Evolutionary conservation across 2,113 vertebrate species (phyloP).

Genomic region (Choloepus hoffmanni): DNA sequence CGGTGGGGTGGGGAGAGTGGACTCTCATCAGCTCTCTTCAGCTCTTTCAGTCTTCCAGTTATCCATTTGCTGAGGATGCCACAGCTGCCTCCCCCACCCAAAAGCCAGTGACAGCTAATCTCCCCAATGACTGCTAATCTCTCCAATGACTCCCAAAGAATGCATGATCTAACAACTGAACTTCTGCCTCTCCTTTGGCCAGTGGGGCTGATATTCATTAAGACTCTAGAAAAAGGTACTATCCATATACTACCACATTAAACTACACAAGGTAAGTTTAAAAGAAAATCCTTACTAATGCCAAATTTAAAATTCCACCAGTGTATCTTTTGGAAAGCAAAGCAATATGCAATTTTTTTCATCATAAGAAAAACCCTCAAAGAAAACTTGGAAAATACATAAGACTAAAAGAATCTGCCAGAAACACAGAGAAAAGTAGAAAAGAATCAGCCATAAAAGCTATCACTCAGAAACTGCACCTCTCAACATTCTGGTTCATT

Average conservation of each 20-base stretch:
- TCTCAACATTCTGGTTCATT: not conserved
- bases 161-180: not conserved
- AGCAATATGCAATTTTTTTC: constrained; percentile 37
- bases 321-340: not conserved
- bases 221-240: not conserved
- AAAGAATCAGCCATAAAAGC: not conserved
- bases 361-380: constrained; percentile 35
- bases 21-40: not conserved
- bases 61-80: constrained; percentile 2
- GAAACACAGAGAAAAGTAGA: not conserved
- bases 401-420: not conserved
- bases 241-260: not conserved
- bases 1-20: not conserved
- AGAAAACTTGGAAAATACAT: constrained; percentile 45
- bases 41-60: not conserved
- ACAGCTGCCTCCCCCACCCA: not conserved
- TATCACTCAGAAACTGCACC: not conserved
- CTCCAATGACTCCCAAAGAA: constrained; percentile 45
- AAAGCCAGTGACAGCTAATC: not conserved
- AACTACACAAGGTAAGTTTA: constrained; percentile 34
- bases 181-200: not conserved
- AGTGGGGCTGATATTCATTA: not conserved
- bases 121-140: not conserved
- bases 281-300: constrained; percentile 27
- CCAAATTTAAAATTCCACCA: constrained; percentile 61